These are phyloP conservation scores for Illadopsis cleaveri DNA, from an alignment of 2,113 vertebrate species.

Conservation along the genomic window DNA sequence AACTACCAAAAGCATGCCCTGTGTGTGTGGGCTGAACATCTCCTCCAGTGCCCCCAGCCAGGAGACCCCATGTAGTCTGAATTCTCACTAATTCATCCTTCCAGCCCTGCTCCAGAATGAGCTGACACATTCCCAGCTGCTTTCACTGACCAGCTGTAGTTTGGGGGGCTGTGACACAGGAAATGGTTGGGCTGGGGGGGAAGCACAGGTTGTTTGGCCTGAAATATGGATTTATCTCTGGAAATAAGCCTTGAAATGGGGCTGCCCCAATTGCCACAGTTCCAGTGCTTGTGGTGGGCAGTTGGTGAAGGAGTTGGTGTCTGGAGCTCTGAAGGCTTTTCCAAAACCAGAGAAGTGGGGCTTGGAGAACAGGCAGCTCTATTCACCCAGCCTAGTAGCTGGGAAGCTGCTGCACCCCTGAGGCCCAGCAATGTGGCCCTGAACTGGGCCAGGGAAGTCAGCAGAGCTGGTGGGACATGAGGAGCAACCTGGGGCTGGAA, in stretches of 20 bases:
- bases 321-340: background rate
- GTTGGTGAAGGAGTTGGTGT: background rate
- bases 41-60: background rate
- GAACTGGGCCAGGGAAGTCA: fast-evolving
- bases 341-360: background rate
- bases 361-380: background rate
- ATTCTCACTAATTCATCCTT: background rate
- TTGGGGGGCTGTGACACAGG: background rate
- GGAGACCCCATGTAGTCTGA: background rate
- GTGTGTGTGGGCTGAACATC: background rate
- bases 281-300: background rate
- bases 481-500: background rate
- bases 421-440: fast-evolving
- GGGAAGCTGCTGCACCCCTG: background rate
- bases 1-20: background rate
- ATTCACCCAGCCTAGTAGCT: fast-evolving
- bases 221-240: background rate
- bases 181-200: background rate
- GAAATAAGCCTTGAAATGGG: background rate
- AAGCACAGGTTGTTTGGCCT: fast-evolving
- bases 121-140: background rate
- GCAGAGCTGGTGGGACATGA: background rate
- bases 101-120: background rate
- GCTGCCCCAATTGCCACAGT: background rate
- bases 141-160: background rate